Evolutionary conservation across 2,888 invertebrate species (phyloP), one percentile per base, ranked within the genome.

Genomic region (Dusona sp.): DNA sequence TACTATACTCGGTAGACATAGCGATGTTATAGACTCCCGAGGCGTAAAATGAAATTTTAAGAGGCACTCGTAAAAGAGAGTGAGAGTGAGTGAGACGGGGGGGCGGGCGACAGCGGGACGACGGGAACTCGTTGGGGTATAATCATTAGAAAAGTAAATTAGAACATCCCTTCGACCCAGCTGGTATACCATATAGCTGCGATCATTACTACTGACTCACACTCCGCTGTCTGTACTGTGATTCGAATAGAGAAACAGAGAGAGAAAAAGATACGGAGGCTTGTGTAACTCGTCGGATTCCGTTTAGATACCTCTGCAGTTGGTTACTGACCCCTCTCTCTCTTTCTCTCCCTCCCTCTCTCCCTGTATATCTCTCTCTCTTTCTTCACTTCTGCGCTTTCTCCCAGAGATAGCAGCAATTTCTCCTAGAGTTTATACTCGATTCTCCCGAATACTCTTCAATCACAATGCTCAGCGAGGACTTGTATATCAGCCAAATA

Each of bases 111-210:
- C 7, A 7, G 7, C 16, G 25, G 25, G 25, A 70, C 45, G 25
- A 29, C 16, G 45, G 57, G 42, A 80, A 79, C 74, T 84, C 84
- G 77, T 83, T 73, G 73, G 73, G 68, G 79, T 82, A 87, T 87
- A 84, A 87, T 87, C 84, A 82, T 84, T 72, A 74, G 70, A 79
- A 79, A 79, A 87, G 84, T 87, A 81, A 84, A 87, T 87, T 82
- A 79, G 81, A 79, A 74, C 74, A 79, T 84, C 82, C 74, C 81
- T 65, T 61, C 79, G 75, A 38, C 48, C 57, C 16, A 36, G 22
- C 22, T 83, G 72, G 29, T 68, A 68, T 82, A 75, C 68, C 70
- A n/a, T 67, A n/a, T 54, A 83, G 57, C 77, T 74, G 48, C 45
- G 73, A 45, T 64, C 72, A 65, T 65, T 77, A 54, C 61, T 54